These are phyloP conservation scores for Rhizomys pruinosus DNA, from an alignment of 2,113 vertebrate species.

Conservation along the genomic window DNA sequence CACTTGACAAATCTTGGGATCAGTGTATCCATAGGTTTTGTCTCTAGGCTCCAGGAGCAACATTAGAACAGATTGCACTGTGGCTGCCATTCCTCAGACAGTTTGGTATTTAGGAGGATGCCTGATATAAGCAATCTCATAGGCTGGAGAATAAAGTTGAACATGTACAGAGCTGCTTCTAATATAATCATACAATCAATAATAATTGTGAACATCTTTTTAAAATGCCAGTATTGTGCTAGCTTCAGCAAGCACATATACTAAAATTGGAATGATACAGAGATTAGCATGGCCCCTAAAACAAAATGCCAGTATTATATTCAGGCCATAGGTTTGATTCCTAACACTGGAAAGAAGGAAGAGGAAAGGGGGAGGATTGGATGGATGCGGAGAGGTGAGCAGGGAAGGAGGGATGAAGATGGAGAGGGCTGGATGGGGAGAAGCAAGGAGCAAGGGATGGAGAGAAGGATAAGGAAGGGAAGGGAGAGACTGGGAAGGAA, in stretches of 20 bases:
- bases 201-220: conserved; percentile 22
- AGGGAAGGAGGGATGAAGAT: too few species aligned
- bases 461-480: too few species aligned
- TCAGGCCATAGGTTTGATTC: neutral
- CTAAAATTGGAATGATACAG: too few species aligned
- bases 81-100: conserved; percentile 75
- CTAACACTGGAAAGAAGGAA: neutral
- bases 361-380: too few species aligned
- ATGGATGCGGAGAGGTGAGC: too few species aligned
- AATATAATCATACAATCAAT: too few species aligned
- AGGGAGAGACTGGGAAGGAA: neutral
- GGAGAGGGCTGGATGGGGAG: too few species aligned
- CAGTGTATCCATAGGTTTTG: conserved; percentile 49
- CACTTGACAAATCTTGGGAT: neutral
- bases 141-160: conserved; percentile 79
- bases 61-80: conserved; percentile 77
- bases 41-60: conserved; percentile 71
- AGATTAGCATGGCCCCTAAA: too few species aligned
- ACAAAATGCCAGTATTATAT: neutral
- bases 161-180: conserved; percentile 28
- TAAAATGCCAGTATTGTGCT: neutral
- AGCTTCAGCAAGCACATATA: too few species aligned
- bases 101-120: conserved; percentile 74
- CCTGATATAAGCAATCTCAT: conserved; percentile 76
- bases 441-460: too few species aligned